Percentiles rank a stretch among this genome's conserved stretches.
These are phyloP conservation scores for Zaprionus africanus DNA, from an alignment of 1,140 invertebrate species.

Conservation along the genomic window DNA sequence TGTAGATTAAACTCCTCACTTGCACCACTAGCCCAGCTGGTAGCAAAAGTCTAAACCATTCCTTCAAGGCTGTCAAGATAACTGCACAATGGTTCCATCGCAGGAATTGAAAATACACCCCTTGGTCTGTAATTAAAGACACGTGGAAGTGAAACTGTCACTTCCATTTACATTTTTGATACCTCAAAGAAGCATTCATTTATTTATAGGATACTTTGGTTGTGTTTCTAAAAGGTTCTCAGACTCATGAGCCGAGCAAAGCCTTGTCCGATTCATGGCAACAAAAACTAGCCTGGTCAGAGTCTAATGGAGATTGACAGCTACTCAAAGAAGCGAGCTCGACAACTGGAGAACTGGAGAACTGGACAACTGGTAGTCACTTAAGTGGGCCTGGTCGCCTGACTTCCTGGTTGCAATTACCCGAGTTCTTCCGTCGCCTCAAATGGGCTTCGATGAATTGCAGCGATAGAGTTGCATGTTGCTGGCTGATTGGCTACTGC, in stretches of 20 bases:
- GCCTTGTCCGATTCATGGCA: neutral
- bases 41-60: no score
- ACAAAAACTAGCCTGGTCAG: constrained; percentile 7
- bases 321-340: constrained; percentile 8
- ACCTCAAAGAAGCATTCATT: neutral
- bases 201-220: neutral
- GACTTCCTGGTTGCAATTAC: constrained; percentile 55
- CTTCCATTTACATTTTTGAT: neutral
- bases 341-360: neutral
- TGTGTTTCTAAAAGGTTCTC: neutral
- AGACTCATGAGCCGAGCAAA: neutral
- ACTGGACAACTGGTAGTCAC: constrained; percentile 10
- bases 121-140: neutral
- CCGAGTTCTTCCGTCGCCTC: constrained; percentile 50
- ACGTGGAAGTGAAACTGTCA: neutral
- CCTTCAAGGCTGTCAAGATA: no score
- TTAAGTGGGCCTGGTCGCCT: constrained; percentile 34
- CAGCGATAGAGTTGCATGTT: constrained; percentile 68
- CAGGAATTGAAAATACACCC: no score
- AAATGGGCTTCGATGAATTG: constrained; percentile 49
- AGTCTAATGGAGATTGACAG: constrained; percentile 64
- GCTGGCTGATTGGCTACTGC: constrained; percentile 39
- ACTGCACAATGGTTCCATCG: no score
- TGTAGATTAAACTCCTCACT: neutral
- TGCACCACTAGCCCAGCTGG: neutral